These are phyloP conservation scores for Orussus abietinus DNA, from an alignment of 1,140 invertebrate genomes.

Conservation along the genomic window DNA sequence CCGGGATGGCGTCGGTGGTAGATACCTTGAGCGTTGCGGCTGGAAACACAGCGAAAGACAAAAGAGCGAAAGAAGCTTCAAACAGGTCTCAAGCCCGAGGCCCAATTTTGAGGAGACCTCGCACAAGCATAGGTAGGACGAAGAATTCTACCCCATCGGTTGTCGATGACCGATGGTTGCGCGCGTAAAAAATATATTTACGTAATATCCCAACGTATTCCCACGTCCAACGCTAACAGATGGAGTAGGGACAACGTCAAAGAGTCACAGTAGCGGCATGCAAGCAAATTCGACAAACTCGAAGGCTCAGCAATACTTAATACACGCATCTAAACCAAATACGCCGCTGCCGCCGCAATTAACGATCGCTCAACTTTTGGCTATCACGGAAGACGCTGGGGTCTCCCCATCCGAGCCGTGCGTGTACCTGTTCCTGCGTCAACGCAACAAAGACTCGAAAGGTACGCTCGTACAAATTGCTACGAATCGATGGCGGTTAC, in stretches of 20 bases:
- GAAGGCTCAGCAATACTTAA: conserved; percentile 47
- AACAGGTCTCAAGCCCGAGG: conserved; percentile 52
- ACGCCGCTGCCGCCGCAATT: conserved; percentile 55
- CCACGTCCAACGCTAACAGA: too few relatives aligned
- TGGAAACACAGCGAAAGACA: conserved; percentile 78
- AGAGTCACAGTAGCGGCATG: conserved; percentile 23
- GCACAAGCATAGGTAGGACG: conserved; percentile 35
- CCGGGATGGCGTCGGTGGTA: conserved; percentile 53
- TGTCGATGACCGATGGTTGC: too few relatives aligned
- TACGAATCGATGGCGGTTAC: too few relatives aligned
- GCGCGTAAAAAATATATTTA: too few relatives aligned
- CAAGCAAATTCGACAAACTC: conserved; percentile 24
- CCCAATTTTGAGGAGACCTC: conserved; percentile 36
- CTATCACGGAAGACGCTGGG: conserved; percentile 56
- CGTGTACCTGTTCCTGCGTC: conserved; percentile 46
- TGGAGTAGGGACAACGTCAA: conserved; percentile 24
- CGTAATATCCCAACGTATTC: too few relatives aligned
- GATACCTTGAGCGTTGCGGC: conserved; percentile 72
- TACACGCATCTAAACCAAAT: conserved; percentile 50
- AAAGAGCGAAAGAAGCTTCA: conserved; percentile 73
- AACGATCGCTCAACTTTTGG: conserved; percentile 62
- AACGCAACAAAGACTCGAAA: conserved; percentile 44
- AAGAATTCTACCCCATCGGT: too few relatives aligned
- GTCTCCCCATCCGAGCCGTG: conserved; percentile 58
- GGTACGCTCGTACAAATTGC: too few relatives aligned